Evolutionary conservation across 2,888 invertebrate species (phyloP).

Genomic region (Melitaea athalia): DNA sequence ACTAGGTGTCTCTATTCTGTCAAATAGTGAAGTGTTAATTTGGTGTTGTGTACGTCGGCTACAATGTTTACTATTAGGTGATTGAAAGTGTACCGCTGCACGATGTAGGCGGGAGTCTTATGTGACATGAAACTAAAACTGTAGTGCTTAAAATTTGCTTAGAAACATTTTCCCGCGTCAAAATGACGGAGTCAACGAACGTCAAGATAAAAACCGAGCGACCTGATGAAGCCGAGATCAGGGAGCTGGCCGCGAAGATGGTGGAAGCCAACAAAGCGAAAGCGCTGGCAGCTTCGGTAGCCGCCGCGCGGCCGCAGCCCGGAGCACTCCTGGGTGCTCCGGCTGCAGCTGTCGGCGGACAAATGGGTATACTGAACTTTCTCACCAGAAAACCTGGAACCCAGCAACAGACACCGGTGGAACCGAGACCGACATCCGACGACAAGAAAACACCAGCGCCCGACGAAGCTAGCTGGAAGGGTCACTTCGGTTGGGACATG

Average conservation of each 20-base stretch:
- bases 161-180: conserved; percentile 37
- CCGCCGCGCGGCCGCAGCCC: conserved; percentile 77
- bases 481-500: conserved; percentile 95
- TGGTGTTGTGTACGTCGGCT: conserved; percentile 54
- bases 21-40: conserved; percentile 64
- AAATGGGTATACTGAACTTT: conserved; percentile 84
- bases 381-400: conserved; percentile 73
- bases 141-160: conserved; percentile 15
- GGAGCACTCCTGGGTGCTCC: conserved; percentile 63
- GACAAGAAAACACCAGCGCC: conserved; percentile 75
- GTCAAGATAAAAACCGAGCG: conserved; percentile 87
- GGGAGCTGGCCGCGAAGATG: conserved; percentile 93
- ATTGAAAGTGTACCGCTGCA: conserved; percentile 58
- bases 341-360: conserved; percentile 68
- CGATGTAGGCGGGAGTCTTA: conserved; percentile 62
- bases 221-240: conserved; percentile 93
- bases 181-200: conserved; percentile 61
- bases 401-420: conserved; percentile 51
- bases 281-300: conserved; percentile 73
- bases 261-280: conserved; percentile 90
- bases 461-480: conserved; percentile 90
- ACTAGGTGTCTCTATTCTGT: conserved; percentile 56
- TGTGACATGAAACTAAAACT: conserved; percentile 32
- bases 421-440: conserved; percentile 58
- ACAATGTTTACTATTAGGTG: conserved; percentile 69